Base-by-base conservation (phyloP, 2,797 vertebrate genomes). In the Eurystomus glaucurus region DNA sequence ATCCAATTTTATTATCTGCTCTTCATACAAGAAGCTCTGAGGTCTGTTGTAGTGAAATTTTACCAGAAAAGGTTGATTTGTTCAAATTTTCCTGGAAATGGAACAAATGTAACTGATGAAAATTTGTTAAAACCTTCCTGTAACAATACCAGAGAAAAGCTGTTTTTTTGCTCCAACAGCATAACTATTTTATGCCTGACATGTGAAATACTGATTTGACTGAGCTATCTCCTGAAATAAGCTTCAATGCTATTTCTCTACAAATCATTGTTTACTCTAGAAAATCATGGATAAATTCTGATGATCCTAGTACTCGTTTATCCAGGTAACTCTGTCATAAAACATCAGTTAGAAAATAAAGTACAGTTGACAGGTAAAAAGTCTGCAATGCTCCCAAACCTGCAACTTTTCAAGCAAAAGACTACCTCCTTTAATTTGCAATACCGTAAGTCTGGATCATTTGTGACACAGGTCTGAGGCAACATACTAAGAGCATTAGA, bases 91-190 rank as follows among this genome's bases (percentile, higher is more conserved):
- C 64, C 48, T 33, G 74, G 50, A 93, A 94, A 84, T 12, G 9
- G 48, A 90, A 85, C 13, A 94, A 81, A 88, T 28, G 29, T 65
- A 90, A 86, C 33, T 88, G 58, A 76, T 88, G 61, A 85, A 91
- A 88, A 81, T 61, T 72, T 86, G 20, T 61, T 77, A 84, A 88
- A 86, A 81, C 10, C 8, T 81, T 33, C 39, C 20, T 57, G 35
- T 71, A 83, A 50, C 61, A 45, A 48, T 17, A 62, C 19, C 71
- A 74, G 14, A 71, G 41, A 88, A 80, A 93, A 94, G 26, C 35
- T 39, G 25, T 50, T 95, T 66, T 61, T 90, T 31, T 88, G 43
- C 15, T 81, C 28, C 22, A 43, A 52, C 26, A 80, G 33, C 48
- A 9, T 45, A 85, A 75, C 19, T 64, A 16, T 52, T 95, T 65